These are phyloP conservation scores for Scaptomyza hsui DNA, from an alignment of 1,140 invertebrate genomes.

Conservation along the genomic window DNA sequence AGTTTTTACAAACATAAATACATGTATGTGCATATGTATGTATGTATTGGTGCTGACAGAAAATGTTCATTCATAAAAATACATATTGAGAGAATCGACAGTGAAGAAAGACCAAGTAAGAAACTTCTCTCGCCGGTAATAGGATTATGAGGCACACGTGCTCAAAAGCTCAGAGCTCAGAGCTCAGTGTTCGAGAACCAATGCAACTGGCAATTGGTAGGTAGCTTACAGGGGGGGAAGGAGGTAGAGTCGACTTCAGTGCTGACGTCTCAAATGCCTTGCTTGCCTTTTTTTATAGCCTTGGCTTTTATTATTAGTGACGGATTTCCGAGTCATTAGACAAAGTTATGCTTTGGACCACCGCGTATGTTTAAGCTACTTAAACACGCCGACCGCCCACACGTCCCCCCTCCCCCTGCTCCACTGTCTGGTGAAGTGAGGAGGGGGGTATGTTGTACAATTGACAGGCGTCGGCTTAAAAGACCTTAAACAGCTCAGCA, in stretches of 20 bases:
- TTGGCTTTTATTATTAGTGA: constrained; percentile 80
- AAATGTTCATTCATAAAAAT: constrained; percentile 67
- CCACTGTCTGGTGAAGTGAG: neutral
- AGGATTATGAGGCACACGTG: constrained; percentile 77
- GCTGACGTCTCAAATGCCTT: constrained; percentile 72
- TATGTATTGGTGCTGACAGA: constrained; percentile 4
- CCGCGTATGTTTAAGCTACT: constrained; percentile 82
- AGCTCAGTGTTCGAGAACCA: constrained; percentile 29
- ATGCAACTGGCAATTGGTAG: constrained; percentile 38
- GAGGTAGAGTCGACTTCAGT: constrained; percentile 13
- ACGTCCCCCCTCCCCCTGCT: neutral
- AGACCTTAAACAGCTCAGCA: constrained; percentile 58
- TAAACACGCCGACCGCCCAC: constrained; percentile 70
- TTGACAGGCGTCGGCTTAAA: constrained; percentile 71
- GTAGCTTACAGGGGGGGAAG: neutral
- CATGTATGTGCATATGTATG: neutral
- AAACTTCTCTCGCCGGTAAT: constrained; percentile 60
- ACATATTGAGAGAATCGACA: constrained; percentile 15
- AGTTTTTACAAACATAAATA: neutral
- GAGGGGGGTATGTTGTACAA: constrained; percentile 10
- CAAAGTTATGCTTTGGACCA: constrained; percentile 82
- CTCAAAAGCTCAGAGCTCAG: constrained; percentile 46
- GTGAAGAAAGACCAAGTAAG: constrained; percentile 23
- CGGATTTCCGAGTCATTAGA: constrained; percentile 84
- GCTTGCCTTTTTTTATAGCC: constrained; percentile 74